Conservation (phyloP, 1,140 invertebrate genomes). For the Formica exsecta region DNA sequence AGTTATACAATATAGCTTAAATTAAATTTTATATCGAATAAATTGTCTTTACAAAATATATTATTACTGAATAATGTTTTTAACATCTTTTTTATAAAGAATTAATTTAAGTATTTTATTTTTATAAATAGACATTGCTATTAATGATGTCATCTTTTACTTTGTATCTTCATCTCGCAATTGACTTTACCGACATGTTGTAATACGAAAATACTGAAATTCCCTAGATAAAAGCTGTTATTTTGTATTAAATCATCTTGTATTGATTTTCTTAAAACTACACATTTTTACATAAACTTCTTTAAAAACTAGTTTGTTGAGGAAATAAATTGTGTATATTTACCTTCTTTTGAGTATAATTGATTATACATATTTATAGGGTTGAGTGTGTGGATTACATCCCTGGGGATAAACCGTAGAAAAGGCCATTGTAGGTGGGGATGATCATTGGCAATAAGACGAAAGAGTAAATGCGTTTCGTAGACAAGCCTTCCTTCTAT, state of each 20-base stretch:
- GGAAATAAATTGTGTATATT: background rate
- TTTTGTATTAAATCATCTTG: background rate
- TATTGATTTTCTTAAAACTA: background rate
- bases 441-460: constrained; percentile 60
- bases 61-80: background rate
- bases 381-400: constrained; percentile 50
- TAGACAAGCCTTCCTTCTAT: constrained; percentile 80
- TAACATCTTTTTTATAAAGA: constrained; percentile 5
- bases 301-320: background rate
- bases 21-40: background rate
- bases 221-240: constrained; percentile 18
- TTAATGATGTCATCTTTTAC: background rate
- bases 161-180: background rate
- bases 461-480: constrained; percentile 75
- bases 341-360: constrained; percentile 18
- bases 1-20: background rate
- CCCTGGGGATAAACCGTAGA: constrained; percentile 63
- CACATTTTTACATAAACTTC: background rate
- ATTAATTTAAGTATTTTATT: background rate
- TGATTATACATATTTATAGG: background rate
- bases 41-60: background rate
- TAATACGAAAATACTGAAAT: constrained; percentile 27
- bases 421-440: constrained; percentile 55
- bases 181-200: constrained; percentile 36
- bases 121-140: background rate